A percentile compares a stretch with the other conserved stretches of the same genome.
Conservation (phyloP, 2,113 vertebrate species). For the Poeciliopsis retropinna region DNA sequence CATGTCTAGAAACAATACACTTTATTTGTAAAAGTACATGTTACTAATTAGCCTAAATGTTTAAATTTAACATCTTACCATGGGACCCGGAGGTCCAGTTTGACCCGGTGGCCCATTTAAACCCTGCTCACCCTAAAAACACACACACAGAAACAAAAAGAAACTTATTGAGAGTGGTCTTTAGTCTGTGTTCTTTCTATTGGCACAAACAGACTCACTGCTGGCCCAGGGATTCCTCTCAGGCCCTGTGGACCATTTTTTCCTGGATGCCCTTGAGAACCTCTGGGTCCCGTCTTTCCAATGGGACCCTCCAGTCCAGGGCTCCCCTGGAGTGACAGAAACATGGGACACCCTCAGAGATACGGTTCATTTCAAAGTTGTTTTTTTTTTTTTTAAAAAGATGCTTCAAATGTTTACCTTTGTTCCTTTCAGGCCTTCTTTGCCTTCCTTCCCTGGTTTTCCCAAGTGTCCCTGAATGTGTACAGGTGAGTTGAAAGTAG, state of each 20-base stretch:
- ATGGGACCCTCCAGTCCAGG: slow-evolving; percentile 89
- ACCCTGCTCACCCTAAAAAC: slow-evolving; percentile 92
- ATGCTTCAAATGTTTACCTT: slow-evolving; percentile 82
- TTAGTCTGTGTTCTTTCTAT: not conserved
- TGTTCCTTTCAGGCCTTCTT: slow-evolving; percentile 90
- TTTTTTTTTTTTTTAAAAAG: not conserved
- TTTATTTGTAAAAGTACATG: not conserved
- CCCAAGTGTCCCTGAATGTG: slow-evolving; percentile 89
- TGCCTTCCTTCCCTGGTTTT: slow-evolving; percentile 90
- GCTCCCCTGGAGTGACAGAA: slow-evolving; percentile 82
- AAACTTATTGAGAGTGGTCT: not conserved
- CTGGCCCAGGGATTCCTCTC: slow-evolving; percentile 92
- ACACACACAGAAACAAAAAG: slow-evolving; percentile 12
- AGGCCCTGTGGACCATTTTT: slow-evolving; percentile 90
- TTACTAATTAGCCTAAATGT: not conserved
- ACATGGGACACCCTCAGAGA: not conserved
- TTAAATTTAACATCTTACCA: slow-evolving; percentile 81
- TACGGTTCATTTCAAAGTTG: not conserved
- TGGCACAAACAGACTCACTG: slow-evolving; percentile 80
- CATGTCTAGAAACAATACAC: not conserved
- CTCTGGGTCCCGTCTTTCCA: slow-evolving; percentile 93
- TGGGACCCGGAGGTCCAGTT: slow-evolving; percentile 92
- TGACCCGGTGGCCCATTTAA: slow-evolving; percentile 91
- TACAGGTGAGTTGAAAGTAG: not conserved
- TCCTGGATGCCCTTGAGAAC: slow-evolving; percentile 90